Base-by-base conservation (phyloP, 2,888 invertebrate species). In the Zelleria hepariella region DNA sequence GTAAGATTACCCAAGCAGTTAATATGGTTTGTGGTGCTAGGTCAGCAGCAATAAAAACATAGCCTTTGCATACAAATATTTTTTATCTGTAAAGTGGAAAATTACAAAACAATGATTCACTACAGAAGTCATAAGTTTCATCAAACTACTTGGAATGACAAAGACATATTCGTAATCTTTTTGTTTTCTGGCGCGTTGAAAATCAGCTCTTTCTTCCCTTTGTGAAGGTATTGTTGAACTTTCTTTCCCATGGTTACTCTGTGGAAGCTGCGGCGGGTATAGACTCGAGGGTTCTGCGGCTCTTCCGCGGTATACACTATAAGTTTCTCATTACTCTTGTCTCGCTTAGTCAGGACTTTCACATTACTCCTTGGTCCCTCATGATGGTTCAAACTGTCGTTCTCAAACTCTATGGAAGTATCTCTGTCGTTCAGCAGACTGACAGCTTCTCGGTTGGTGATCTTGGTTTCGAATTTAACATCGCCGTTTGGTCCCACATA, bases 81-180 rank as follows among this genome's bases (percentile, higher is more conserved):
- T n/a, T n/a, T n/a, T n/a, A n/a, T n/a, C n/a, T n/a, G n/a, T n/a
- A 42, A 42, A 42, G 10, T 42, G 32, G 10, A 42, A 42, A 42
- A 42, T 42, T 42, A 42, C 15, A 42, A 42, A 42, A 42, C 15
- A 0, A 15, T 5, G 2, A 42, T 2, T 10, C 4, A 42, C n/a
- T n/a, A n/a, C n/a, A n/a, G n/a, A 15, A 2, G 32, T 15, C 4
- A 15, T 4, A 42, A 42, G 10, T 42, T 42, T 32, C 5, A 56
- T 42, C 18, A 27, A 20, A 62, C 65, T 59, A 84, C 68, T 64
- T 78, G 71, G 63, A 85, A 84, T 3, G 82, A 77, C 10, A 85
- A 67, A 10, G 84, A 76, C 24, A 85, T 64, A 65, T 83, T 82
- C 59, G 73, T 75, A 21, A 84, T 82, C 61, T 67, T 76, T 62